Evolutionary conservation across 2,797 vertebrate genomes (phyloP).

Genomic region (Oreochromis grahami): DNA sequence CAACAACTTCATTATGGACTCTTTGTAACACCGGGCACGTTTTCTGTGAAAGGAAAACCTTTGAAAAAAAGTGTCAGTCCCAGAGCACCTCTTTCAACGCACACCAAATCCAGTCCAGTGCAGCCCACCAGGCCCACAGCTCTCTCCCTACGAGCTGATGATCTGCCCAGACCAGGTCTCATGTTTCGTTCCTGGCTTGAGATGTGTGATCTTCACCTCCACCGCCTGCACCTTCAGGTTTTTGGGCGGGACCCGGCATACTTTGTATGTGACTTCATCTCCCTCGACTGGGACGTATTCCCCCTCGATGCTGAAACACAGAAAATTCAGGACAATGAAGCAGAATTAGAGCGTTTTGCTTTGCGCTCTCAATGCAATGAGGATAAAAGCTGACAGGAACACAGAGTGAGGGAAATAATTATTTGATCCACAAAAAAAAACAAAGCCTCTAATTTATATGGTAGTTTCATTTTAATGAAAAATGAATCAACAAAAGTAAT

Average conservation of each 20-base stretch:
- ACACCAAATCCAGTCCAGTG: neutral
- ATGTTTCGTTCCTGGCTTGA: constrained; percentile 91
- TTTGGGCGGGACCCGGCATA: constrained; percentile 93
- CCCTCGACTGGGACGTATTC: constrained; percentile 97
- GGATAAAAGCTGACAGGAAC: neutral
- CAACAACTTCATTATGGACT: neutral
- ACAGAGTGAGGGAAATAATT: fast-evolving
- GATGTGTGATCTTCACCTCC: constrained; percentile 94
- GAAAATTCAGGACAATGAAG: neutral
- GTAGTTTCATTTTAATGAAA: neutral
- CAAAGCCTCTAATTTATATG: neutral
- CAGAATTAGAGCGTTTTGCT: fast-evolving
- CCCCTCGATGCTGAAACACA: constrained; percentile 87
- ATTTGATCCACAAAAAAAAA: neutral
- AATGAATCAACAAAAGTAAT: fast-evolving
- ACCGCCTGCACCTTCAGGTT: constrained; percentile 98
- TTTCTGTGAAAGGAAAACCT: constrained; percentile 21
- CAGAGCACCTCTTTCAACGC: neutral
- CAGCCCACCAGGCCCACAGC: neutral
- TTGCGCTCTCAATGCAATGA: neutral
- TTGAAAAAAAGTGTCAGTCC: constrained; percentile 4
- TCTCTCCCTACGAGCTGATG: constrained; percentile 85
- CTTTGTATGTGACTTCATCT: constrained; percentile 95
- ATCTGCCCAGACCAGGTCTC: constrained; percentile 99
- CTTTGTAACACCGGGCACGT: neutral